Base-by-base conservation (phyloP, 2,113 vertebrate species). In the Plecotus auritus region DNA sequence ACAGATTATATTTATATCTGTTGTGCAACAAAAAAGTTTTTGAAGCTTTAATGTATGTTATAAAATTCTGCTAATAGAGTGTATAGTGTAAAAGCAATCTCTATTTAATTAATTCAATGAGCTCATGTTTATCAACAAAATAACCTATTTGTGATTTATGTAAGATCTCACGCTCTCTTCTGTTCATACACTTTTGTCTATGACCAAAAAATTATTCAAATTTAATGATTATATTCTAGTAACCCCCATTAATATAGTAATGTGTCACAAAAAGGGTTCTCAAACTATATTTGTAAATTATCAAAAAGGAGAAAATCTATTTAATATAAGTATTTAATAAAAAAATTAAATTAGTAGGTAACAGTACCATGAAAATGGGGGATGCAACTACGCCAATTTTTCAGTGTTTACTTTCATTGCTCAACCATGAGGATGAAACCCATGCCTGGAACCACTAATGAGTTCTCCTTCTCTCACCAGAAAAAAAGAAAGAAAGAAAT, bases 211-310 rank as follows among this genome's bases (percentile, higher is more conserved):
- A 81, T 49, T 64, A 82, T 51, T 90, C 85, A 49, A 28, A 51
- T 84, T 94, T 85, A 32, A 83, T 86, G 1, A 64, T 70, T 85
- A 66, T 59, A 85, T 51, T 76, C 78, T 82, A 92, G 74, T 66
- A 83, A 81, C 88, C 87, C 18, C 47, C 72, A 89, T 61, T 23
- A 77, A 84, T 67, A 82, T 74, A 91, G 82, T 78, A 94, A 73
- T 66, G 2, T 88, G 49, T 12, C 18, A 74, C 42, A 89, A 76
- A 88, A 92, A 86, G 42, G 11, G 23, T n/a, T 85, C 45, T 86
- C 74, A 67, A 72, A 64, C 30, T 87, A 77, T 59, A 89, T 49
- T 64, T n/a, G n/a, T 20, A 95, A 94, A 93, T 96, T 73, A 82
- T 51, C 35, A 88, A 90, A 94, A 83, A 86, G 13, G 47, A 87